Percentiles rank a stretch among this genome's conserved stretches.
Evolutionary conservation across 2,797 vertebrate species (phyloP).

Genomic region (Pipistrellus pygmaeus): DNA sequence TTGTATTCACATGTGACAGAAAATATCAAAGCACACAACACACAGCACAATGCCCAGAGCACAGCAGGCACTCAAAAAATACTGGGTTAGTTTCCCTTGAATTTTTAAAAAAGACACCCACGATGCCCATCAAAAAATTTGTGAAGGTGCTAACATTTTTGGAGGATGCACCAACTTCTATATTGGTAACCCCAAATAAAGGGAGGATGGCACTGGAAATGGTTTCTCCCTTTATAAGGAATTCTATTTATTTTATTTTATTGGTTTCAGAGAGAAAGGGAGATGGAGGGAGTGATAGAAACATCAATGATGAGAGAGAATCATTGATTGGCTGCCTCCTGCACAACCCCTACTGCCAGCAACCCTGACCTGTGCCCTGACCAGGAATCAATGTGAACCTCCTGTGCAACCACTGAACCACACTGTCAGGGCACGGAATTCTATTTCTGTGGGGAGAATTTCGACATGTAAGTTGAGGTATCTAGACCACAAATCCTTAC

Average conservation of each 20-base stretch:
- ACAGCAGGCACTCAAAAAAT: not conserved
- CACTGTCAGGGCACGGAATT: too few species aligned
- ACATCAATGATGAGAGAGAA: too few species aligned
- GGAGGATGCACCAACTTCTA: not conserved
- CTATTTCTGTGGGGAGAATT: conserved; percentile 34
- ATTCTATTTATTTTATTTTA: not conserved
- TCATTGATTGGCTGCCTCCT: too few species aligned
- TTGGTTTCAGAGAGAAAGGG: too few species aligned
- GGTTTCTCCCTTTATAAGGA: not conserved
- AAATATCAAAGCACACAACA: not conserved
- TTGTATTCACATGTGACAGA: not conserved
- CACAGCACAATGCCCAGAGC: not conserved
- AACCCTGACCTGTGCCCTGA: too few species aligned
- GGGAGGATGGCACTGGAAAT: not conserved
- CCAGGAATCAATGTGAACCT: too few species aligned
- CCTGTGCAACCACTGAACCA: too few species aligned
- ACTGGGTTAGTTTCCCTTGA: not conserved
- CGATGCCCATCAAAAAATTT: not conserved
- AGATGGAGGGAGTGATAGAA: too few species aligned
- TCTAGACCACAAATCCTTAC: not conserved
- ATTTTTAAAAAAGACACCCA: conserved; percentile 8
- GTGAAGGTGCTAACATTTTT: not conserved
- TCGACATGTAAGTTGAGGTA: not conserved
- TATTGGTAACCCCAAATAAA: conserved; percentile 5
- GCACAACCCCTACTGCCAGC: too few species aligned